Evolutionary conservation across 92 coral and sea anemone genomes (phyloP).

Genomic region (Galaxea fascicularis): DNA sequence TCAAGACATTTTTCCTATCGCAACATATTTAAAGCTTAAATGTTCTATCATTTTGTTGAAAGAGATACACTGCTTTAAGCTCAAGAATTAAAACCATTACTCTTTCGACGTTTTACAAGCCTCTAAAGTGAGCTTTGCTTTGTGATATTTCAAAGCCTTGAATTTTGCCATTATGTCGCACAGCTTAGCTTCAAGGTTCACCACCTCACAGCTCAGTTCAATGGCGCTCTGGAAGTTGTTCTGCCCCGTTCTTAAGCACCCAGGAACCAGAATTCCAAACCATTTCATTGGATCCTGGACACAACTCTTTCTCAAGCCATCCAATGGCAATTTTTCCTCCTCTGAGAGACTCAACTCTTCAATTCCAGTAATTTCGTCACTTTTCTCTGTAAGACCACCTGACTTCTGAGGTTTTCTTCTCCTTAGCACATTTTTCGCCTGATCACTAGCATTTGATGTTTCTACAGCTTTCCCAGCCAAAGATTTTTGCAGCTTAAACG

Average conservation of each 20-base stretch:
- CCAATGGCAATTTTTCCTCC: neutral
- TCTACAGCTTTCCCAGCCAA: conserved; percentile 36
- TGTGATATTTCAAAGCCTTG: conserved; percentile 63
- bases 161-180: conserved; percentile 61
- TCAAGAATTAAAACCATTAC: neutral
- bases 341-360: conserved; percentile 46
- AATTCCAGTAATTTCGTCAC: conserved; percentile 41
- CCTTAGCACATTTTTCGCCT: conserved; percentile 34
- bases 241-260: conserved; percentile 84
- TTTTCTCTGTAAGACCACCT: neutral
- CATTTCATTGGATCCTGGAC: conserved; percentile 87
- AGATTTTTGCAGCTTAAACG: conserved; percentile 56
- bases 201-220: conserved; percentile 83
- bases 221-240: conserved; percentile 75
- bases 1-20: neutral
- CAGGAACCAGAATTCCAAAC: conserved; percentile 97
- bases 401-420: conserved; percentile 46
- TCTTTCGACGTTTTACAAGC: neutral
- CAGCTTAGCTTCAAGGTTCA: conserved; percentile 78
- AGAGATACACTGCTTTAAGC: neutral
- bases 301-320: neutral
- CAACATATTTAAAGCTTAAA: too few species aligned
- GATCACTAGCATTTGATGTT: neutral
- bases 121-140: conserved; percentile 22
- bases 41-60: too few species aligned